phyloP scores from a whole-genome alignment of 1,140 invertebrate genomes.

The Zaprionus davidi region DNA sequence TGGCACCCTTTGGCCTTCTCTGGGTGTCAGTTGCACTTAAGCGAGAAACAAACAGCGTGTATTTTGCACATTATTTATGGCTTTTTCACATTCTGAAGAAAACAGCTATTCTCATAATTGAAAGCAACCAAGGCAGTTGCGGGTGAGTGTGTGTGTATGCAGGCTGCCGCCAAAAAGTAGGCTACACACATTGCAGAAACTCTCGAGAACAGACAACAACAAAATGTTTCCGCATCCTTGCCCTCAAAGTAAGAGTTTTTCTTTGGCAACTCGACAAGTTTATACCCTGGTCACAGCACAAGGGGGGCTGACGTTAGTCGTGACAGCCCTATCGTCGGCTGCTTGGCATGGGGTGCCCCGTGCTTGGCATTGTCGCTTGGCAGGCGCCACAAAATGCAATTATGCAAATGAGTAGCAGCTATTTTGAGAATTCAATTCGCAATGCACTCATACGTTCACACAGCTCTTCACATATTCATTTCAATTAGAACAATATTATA shows the following conservation, averaged over 20 bases:
- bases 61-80: slow-evolving; percentile 34
- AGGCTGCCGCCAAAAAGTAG: slow-evolving; percentile 40
- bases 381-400: slow-evolving; percentile 21
- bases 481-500: slow-evolving; percentile 27
- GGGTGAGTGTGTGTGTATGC: not conserved
- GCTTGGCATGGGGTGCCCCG: not conserved
- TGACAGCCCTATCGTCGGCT: not conserved
- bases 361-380: not conserved
- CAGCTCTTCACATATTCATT: not conserved
- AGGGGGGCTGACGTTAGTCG: not conserved
- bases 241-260: not conserved
- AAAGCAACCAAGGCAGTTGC: slow-evolving; percentile 20
- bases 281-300: not conserved
- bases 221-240: slow-evolving; percentile 24
- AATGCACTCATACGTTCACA: slow-evolving; percentile 5
- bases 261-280: not conserved
- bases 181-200: slow-evolving; percentile 36
- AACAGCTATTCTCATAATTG: slow-evolving; percentile 69
- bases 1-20: not conserved
- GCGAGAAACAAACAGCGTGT: slow-evolving; percentile 31
- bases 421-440: slow-evolving; percentile 13
- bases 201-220: slow-evolving; percentile 22
- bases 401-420: slow-evolving; percentile 29
- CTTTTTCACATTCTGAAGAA: slow-evolving; percentile 35
- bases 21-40: slow-evolving; percentile 16